Evolutionary conservation across 2,113 vertebrate genomes (phyloP).

Genomic region (Heteronetta atricapilla): DNA sequence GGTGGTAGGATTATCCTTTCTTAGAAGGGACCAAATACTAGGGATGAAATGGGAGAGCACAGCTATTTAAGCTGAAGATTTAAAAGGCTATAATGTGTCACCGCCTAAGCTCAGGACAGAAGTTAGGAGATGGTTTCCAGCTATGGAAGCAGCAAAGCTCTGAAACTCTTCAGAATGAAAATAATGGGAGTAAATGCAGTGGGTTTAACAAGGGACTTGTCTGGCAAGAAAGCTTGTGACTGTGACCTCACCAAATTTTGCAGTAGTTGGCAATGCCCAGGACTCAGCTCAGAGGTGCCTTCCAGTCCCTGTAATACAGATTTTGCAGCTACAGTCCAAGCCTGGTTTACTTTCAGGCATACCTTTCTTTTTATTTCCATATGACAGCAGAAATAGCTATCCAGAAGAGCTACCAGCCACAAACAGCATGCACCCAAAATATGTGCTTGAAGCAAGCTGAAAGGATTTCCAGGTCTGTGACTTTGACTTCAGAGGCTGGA

Average conservation of each 20-base stretch:
- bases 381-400: not conserved
- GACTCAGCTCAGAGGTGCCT: not conserved
- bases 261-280: not conserved
- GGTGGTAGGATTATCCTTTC: slow-evolving; percentile 46
- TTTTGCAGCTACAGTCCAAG: not conserved
- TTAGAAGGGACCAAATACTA: slow-evolving; percentile 39
- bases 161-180: not conserved
- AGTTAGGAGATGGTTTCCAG: not conserved
- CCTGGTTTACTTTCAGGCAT: not conserved
- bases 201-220: not conserved
- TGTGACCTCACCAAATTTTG: not conserved
- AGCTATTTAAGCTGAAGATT: slow-evolving; percentile 42
- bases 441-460: not conserved
- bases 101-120: slow-evolving; percentile 9
- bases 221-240: not conserved
- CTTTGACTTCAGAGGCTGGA: not conserved
- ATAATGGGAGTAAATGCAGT: not conserved
- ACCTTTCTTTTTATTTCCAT: not conserved
- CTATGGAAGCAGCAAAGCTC: not conserved
- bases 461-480: not conserved
- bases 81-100: not conserved
- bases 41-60: slow-evolving; percentile 30
- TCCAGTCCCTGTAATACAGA: not conserved
- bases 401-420: not conserved
- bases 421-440: not conserved